These are phyloP conservation scores for Phylloscopus collybita DNA, from an alignment of 2,797 vertebrate genomes.

Conservation along the genomic window DNA sequence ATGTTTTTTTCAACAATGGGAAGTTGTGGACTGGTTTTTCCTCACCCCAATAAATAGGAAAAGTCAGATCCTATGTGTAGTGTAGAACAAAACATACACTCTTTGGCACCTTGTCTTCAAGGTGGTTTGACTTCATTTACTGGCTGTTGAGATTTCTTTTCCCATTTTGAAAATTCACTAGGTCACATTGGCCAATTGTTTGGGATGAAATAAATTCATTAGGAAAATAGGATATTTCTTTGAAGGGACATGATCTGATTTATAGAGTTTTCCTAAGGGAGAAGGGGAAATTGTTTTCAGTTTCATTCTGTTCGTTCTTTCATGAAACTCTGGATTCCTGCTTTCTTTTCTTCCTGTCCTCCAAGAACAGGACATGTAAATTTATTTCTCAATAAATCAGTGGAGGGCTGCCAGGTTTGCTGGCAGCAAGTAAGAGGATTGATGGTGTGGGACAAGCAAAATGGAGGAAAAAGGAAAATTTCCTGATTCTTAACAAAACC, in stretches of 20 bases:
- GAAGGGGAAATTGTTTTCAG: not conserved
- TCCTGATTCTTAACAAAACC: not conserved
- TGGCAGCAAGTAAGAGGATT: not conserved
- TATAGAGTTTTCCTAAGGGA: not conserved
- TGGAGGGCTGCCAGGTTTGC: not conserved
- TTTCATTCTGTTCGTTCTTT: not conserved
- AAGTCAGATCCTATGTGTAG: fast-evolving
- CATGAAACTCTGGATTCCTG: not conserved
- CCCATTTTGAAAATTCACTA: not conserved
- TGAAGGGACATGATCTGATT: not conserved
- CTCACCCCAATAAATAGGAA: not conserved
- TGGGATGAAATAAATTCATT: not conserved
- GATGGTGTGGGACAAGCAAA: not conserved
- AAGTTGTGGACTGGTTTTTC: not conserved
- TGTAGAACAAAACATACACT: not conserved
- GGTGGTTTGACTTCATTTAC: not conserved
- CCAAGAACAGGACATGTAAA: not conserved
- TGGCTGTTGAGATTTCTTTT: not conserved
- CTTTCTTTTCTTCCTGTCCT: not conserved
- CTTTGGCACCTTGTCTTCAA: not conserved
- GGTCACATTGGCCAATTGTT: not conserved
- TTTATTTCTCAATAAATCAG: not conserved
- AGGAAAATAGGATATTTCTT: not conserved
- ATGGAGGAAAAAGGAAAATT: not conserved
- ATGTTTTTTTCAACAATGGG: not conserved